Percentiles rank a stretch among this genome's conserved stretches.
Evolutionary conservation across 2,797 vertebrate genomes (phyloP).

Genomic region (Amblyraja radiata): DNA sequence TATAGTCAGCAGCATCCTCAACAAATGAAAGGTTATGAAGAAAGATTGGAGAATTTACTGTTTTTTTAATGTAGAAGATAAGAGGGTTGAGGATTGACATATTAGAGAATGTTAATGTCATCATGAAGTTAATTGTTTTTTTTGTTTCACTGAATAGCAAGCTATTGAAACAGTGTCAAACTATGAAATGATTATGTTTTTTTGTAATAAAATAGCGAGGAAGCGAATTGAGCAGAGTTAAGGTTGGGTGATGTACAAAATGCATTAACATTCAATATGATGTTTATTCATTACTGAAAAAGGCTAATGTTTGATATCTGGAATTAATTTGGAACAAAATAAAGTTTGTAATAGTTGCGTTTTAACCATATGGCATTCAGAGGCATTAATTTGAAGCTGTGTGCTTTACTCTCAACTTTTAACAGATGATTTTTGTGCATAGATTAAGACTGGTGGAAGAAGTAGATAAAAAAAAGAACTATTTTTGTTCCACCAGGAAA

Average conservation of each 20-base stretch:
- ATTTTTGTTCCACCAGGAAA: conserved; percentile 61
- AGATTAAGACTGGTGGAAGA: not conserved
- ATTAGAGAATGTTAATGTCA: not conserved
- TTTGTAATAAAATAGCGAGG: not conserved
- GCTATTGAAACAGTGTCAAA: not conserved
- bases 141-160: not conserved
- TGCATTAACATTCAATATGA: not conserved
- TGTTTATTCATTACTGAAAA: no score
- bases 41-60: not conserved
- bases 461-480: not conserved
- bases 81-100: not conserved
- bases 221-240: not conserved
- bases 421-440: not conserved
- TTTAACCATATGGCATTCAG: not conserved
- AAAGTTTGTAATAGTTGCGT: not conserved
- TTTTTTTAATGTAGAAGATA: not conserved
- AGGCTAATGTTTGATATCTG: not conserved
- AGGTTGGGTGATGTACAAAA: not conserved
- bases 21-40: not conserved
- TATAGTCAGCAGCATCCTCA: not conserved
- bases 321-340: not conserved
- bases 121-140: not conserved
- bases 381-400: not conserved
- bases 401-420: not conserved
- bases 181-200: not conserved